Conservation (phyloP, 2,113 vertebrate genomes). For the Panthera uncia region DNA sequence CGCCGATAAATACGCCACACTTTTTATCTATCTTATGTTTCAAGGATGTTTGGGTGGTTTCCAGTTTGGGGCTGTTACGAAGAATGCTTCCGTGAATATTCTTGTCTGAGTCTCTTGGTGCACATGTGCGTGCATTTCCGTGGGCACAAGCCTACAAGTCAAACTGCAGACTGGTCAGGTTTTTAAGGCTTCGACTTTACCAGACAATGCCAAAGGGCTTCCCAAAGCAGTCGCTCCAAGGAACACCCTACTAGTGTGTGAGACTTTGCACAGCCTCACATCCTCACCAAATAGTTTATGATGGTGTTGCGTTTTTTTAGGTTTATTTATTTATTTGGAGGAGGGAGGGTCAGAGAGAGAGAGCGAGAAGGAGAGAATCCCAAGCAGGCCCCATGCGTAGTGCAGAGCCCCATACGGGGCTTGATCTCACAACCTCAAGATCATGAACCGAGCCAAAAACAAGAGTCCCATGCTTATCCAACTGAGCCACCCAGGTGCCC, state of each 20-base stretch:
- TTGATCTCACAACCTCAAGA: no score
- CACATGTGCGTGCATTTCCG: not conserved
- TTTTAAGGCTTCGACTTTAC: not conserved
- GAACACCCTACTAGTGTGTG: no score
- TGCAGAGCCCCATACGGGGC: no score
- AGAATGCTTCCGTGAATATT: not conserved
- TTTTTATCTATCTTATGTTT: not conserved
- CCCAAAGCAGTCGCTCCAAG: not conserved
- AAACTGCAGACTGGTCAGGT: not conserved
- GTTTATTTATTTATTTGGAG: no score
- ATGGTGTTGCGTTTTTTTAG: not conserved
- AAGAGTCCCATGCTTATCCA: no score
- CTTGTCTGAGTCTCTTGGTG: not conserved
- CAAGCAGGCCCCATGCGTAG: no score
- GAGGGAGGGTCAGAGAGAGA: no score
- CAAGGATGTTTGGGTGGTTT: not conserved
- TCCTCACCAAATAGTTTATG: not conserved
- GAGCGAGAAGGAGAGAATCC: no score
- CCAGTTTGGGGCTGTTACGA: not conserved
- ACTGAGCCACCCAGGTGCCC: no score
- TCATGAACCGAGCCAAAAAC: no score
- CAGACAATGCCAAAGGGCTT: not conserved
- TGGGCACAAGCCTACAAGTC: not conserved
- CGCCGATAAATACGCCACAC: not conserved
- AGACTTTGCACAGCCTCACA: no score